Base-by-base conservation (phyloP, 2,888 invertebrate genomes). In the Plagodis pulveraria region DNA sequence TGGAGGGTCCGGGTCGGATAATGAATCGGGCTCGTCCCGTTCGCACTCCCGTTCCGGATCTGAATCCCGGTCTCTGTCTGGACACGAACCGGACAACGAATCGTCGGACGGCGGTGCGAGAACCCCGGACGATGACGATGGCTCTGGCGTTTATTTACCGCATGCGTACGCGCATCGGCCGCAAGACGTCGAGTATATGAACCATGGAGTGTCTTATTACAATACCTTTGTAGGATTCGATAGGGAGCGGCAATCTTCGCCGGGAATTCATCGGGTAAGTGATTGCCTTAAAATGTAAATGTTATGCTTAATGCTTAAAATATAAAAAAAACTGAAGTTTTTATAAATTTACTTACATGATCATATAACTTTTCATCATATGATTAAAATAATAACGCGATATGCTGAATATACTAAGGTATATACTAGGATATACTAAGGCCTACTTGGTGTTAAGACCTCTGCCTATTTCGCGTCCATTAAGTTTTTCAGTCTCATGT, bases 21-120 rank as follows among this genome's bases (percentile, higher is more conserved):
- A 79, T 46, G 95, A 95, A 78, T 96, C 96, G 5, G 96, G 96
- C 74, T 96, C 96, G 52, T 95, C 96, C 68, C 96, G 96, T 74
- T 96, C 96, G 0, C 80, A 72, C 9, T 88, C 89, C 22, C 83
- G 88, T 0, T 91, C 92, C 47, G 90, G 89, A 0, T 91, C 92
- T 6, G 96, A 96, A 70, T 96, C 96, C 65, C 95, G 95, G 12
- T 95, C 95, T 50, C 83, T 96, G 48, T 95, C 95, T 52, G 95
- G 95, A 0, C 95, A 96, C 86, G 96, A 96, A 78, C 96, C 96
- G 50, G 96, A 96, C 81, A 96, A 96, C 86, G 96, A 96, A 87
- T 96, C 96, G 71, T 96, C 96, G 0, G 96, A 96, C 87, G 95
- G 95, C 68, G 95, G 95, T 44, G 96, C 95, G 60, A 80, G 93